Conservation (phyloP, 2,113 vertebrate species). For the Hippocampus zosterae region DNA sequence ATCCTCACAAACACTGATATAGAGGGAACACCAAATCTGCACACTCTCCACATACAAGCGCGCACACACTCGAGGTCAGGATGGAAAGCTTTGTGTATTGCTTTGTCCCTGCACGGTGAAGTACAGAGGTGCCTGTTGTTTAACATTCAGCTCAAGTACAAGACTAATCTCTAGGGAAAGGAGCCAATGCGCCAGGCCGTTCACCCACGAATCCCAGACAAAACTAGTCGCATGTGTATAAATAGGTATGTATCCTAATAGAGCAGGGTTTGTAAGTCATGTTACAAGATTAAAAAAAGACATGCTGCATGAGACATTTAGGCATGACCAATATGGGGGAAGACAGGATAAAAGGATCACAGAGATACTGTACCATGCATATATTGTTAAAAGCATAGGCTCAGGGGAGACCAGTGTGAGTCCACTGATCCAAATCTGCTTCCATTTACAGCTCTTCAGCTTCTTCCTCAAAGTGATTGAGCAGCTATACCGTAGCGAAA, state of each 20-base stretch:
- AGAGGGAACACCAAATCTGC: slow-evolving; percentile 20
- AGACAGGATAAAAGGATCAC: slow-evolving; percentile 2
- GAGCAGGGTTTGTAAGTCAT: not conserved
- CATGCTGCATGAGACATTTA: not conserved
- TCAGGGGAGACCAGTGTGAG: not conserved
- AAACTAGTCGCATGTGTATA: slow-evolving; percentile 29
- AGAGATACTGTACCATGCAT: not conserved
- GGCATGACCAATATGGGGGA: not conserved
- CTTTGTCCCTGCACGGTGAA: slow-evolving; percentile 60
- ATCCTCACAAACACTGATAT: slow-evolving; percentile 46
- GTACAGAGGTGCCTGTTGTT: slow-evolving; percentile 66
- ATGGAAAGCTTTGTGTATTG: slow-evolving; percentile 56
- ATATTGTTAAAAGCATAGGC: slow-evolving; percentile 1
- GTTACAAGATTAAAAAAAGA: not conserved
- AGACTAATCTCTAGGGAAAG: slow-evolving; percentile 54
- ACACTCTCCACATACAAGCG: slow-evolving; percentile 13
- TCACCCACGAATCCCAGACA: slow-evolving; percentile 49
- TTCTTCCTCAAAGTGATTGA: slow-evolving; percentile 14
- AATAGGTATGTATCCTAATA: not conserved
- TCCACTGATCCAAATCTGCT: slow-evolving; percentile 10
- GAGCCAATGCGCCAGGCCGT: slow-evolving; percentile 40
- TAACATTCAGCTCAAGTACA: slow-evolving; percentile 66
- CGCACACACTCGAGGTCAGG: slow-evolving; percentile 53
- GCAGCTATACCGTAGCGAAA: not conserved
- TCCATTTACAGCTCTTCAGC: slow-evolving; percentile 20